These are phyloP conservation scores for Heteropelma amictum DNA, from an alignment of 2,888 invertebrate species.

Conservation along the genomic window DNA sequence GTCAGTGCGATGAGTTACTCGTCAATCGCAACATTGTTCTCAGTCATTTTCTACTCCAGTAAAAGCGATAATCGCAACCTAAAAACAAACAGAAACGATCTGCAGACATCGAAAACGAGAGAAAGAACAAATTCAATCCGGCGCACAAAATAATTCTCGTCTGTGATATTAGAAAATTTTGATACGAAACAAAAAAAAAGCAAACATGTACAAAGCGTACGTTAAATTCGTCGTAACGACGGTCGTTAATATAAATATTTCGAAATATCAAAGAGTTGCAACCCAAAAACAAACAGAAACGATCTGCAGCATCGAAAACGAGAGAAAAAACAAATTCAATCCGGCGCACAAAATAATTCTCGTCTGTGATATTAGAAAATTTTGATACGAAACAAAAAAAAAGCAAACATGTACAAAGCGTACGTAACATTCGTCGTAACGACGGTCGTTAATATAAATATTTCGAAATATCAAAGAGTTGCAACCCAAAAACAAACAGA, in stretches of 20 bases:
- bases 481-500: neutral
- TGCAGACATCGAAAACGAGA: neutral
- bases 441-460: neutral
- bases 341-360: neutral
- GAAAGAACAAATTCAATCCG: neutral
- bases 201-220: too few species aligned
- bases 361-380: conserved; percentile 25
- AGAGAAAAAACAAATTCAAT: neutral
- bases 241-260: neutral
- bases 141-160: neutral
- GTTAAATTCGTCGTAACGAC: neutral
- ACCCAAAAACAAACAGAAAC: neutral
- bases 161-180: conserved; percentile 25
- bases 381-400: conserved; percentile 2
- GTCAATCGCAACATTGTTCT: too few species aligned
- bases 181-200: neutral
- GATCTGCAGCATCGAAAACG: neutral
- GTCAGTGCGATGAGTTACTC: too few species aligned
- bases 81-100: neutral
- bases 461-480: neutral
- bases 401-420: too few species aligned
- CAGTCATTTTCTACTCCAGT: too few species aligned
- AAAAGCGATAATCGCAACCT: too few species aligned
- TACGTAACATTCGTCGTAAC: neutral
- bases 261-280: neutral